Evolutionary conservation across 2,113 vertebrate species (phyloP).

Genomic region (Silurus meridionalis): DNA sequence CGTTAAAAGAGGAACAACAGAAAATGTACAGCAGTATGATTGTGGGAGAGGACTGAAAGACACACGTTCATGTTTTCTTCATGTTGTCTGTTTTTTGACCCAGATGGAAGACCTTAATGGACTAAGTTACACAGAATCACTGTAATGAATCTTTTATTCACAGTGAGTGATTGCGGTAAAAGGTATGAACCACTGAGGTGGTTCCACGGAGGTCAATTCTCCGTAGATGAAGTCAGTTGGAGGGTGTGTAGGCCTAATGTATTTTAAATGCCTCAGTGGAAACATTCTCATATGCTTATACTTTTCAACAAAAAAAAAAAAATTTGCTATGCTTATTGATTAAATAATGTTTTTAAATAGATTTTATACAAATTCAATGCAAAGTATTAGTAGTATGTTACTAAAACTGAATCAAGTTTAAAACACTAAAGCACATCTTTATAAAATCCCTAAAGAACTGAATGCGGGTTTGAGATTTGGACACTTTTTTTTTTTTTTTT

Average conservation of each 20-base stretch:
- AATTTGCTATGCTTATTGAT: background rate
- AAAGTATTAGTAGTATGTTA: background rate
- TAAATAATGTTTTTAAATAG: background rate
- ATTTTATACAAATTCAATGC: background rate
- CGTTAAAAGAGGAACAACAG: slow-evolving; percentile 87
- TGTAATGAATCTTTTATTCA: background rate
- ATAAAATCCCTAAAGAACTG: background rate
- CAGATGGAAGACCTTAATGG: background rate
- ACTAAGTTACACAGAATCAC: background rate
- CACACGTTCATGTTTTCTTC: background rate
- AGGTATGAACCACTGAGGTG: slow-evolving; percentile 1
- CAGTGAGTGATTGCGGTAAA: background rate
- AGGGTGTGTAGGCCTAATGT: background rate
- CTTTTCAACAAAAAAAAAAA: background rate
- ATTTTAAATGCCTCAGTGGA: background rate
- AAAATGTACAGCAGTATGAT: slow-evolving; percentile 94
- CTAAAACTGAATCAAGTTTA: background rate
- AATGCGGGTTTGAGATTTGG: background rate
- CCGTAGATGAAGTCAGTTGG: background rate
- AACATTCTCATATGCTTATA: background rate
- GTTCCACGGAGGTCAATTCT: too few relatives aligned
- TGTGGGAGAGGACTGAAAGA: slow-evolving; percentile 66
- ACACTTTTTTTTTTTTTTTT: background rate
- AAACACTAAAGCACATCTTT: background rate
- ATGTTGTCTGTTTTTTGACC: background rate